Base-by-base conservation (phyloP, 2,888 invertebrate genomes). In the Tachina lurida region DNA sequence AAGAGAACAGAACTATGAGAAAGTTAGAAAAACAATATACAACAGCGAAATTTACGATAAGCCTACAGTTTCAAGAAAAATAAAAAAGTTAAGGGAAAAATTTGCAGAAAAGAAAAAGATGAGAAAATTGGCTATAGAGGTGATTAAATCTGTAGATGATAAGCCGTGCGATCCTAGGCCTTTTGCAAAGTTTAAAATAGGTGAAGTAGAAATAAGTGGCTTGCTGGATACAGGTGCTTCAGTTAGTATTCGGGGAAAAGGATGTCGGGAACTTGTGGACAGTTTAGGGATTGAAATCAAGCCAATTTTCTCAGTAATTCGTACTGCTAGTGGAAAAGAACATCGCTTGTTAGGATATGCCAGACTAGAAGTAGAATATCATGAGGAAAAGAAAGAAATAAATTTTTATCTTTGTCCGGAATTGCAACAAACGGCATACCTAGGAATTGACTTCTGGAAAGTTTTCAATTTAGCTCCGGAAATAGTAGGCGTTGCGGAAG, bases 381-480 rank as follows among this genome's bases (percentile, higher is more conserved):
- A 9, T 4, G 12, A 9, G 10, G 13, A n/a, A 12, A 56, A 12
- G n/a, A 10, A 43, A 22, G 3, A 10, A 12, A 60, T 73, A 22
- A 4, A 10, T 1, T 63, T 75, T 43, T 54, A 75, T 39, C 10
- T 75, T 8, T 73, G 73, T 39, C 82, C 56, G 12, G 58, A 68
- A 2, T 41, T 82, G 4, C 31, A 31, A 31, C 58, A 70, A 43
- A 12, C 10, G 3, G 12, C 41, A 1, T 73, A 84, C 17, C n/a
- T 74, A 17, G 73, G 77, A 3, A 54, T 76, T 1, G 73, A 82
- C 65, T 76, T 82, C 19, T 76, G 65, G 65, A 22, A 22, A 22
- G 22, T 22, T 22, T 22, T 22, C 17, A 22, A 52, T 10, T 13
- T 82, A 31, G 80, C 80, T 7, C 80, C 71, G 4, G 47, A 58